Evolutionary conservation across 2,888 invertebrate genomes (phyloP).

Genomic region (Phlogophora meticulosa): DNA sequence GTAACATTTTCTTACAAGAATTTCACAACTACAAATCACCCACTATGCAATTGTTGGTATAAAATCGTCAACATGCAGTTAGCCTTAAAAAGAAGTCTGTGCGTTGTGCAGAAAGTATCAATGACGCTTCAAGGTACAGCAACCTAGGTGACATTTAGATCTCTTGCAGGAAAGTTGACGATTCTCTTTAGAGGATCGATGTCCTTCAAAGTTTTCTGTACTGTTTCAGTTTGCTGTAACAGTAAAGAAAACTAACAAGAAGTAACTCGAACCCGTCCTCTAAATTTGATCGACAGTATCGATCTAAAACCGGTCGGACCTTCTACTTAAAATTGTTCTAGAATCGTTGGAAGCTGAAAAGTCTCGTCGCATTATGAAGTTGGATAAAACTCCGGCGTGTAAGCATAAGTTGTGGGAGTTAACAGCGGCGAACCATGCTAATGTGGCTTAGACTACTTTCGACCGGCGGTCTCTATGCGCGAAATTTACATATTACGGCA

Average conservation of each 20-base stretch:
- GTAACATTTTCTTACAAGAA: no score
- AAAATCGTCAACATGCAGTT: not conserved
- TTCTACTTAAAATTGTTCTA: conserved; percentile 15
- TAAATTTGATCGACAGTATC: conserved; percentile 44
- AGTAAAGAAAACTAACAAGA: conserved; percentile 29
- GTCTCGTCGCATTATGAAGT: conserved; percentile 33
- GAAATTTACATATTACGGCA: conserved; percentile 41
- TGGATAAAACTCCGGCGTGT: conserved; percentile 12
- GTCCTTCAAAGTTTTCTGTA: no score
- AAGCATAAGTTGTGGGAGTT: conserved; percentile 28
- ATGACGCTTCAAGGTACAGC: not conserved
- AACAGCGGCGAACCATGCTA: conserved; percentile 32
- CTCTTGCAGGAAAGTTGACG: not conserved
- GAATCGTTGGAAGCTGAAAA: conserved; percentile 29
- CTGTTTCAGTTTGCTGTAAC: no score
- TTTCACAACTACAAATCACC: not conserved
- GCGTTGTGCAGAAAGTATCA: not conserved
- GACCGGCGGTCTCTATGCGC: conserved; percentile 13
- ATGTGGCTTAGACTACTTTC: conserved; percentile 27
- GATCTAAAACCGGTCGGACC: conserved; percentile 28
- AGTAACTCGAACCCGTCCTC: conserved; percentile 5
- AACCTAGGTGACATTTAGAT: not conserved
- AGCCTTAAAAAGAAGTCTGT: not conserved
- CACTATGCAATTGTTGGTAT: not conserved
- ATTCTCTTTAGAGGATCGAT: no score